Conservation (phyloP, 2,113 vertebrate species). For the Sebastes fasciatus region DNA sequence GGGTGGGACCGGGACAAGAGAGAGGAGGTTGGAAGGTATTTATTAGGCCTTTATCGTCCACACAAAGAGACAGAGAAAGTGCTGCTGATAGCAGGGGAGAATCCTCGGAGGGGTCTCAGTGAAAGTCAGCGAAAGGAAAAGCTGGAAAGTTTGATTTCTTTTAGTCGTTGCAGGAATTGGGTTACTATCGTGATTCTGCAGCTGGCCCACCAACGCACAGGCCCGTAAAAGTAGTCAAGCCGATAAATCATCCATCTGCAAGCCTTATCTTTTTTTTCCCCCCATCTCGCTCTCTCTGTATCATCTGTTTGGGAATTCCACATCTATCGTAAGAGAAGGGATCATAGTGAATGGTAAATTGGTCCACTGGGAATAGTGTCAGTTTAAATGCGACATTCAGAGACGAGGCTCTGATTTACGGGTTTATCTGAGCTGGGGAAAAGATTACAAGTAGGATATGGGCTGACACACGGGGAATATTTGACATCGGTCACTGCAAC, state of each 20-base stretch:
- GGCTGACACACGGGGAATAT: slow-evolving; percentile 17
- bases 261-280: background rate
- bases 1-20: slow-evolving; percentile 12
- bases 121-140: slow-evolving; percentile 12
- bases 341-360: slow-evolving; percentile 16
- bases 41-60: slow-evolving; percentile 41
- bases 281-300: background rate
- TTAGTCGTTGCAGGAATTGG: slow-evolving; percentile 17
- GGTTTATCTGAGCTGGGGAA: slow-evolving; percentile 54
- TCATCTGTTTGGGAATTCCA: slow-evolving; percentile 41
- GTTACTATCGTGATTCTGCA: slow-evolving; percentile 21
- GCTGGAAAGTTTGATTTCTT: slow-evolving; percentile 21
- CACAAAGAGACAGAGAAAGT: slow-evolving; percentile 25
- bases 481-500: slow-evolving; percentile 18
- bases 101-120: background rate
- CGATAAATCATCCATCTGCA: slow-evolving; percentile 51
- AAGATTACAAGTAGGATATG: slow-evolving; percentile 16
- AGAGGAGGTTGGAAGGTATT: slow-evolving; percentile 48
- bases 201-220: slow-evolving; percentile 33
- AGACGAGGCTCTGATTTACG: slow-evolving; percentile 53
- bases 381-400: slow-evolving; percentile 39
- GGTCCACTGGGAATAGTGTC: slow-evolving; percentile 44
- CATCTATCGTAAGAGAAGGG: slow-evolving; percentile 7
- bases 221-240: slow-evolving; percentile 40
- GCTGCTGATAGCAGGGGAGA: slow-evolving; percentile 12